Evolutionary conservation across 1,140 invertebrate genomes (phyloP).

Genomic region (Drosophila tsacasi): DNA sequence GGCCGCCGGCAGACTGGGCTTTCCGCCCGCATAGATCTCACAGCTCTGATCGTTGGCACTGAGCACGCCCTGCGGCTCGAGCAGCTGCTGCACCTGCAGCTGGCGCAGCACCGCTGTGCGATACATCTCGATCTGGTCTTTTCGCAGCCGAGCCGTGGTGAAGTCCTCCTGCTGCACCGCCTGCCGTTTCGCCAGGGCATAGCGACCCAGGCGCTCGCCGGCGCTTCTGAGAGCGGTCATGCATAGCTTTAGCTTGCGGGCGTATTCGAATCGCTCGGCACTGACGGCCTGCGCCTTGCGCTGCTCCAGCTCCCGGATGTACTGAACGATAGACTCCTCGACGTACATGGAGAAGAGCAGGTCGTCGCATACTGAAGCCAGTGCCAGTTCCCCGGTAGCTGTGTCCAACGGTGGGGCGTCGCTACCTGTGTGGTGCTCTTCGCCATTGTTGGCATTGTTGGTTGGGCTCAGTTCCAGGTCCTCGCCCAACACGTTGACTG

Average conservation of each 20-base stretch:
- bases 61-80: conserved; percentile 91
- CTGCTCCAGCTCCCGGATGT: conserved; percentile 94
- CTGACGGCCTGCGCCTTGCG: conserved; percentile 94
- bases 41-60: conserved; percentile 77
- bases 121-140: conserved; percentile 94
- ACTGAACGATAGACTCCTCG: conserved; percentile 95
- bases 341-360: conserved; percentile 99
- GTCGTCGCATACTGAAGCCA: conserved; percentile 95
- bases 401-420: conserved; percentile 65
- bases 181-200: conserved; percentile 95
- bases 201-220: conserved; percentile 95
- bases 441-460: conserved; percentile 27
- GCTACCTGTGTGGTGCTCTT: conserved; percentile 55
- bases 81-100: conserved; percentile 90
- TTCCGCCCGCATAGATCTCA: conserved; percentile 77
- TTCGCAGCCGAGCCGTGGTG: conserved; percentile 94
- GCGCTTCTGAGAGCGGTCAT: conserved; percentile 93
- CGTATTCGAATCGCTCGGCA: conserved; percentile 92
- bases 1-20: conserved; percentile 75
- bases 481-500: conserved; percentile 91
- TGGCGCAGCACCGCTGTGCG: conserved; percentile 90
- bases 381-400: conserved; percentile 83
- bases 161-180: conserved; percentile 96
- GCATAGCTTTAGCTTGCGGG: conserved; percentile 94
- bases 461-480: conserved; percentile 52